Base-by-base conservation (phyloP, 2,888 invertebrate species). In the Athetis lepigone region DNA sequence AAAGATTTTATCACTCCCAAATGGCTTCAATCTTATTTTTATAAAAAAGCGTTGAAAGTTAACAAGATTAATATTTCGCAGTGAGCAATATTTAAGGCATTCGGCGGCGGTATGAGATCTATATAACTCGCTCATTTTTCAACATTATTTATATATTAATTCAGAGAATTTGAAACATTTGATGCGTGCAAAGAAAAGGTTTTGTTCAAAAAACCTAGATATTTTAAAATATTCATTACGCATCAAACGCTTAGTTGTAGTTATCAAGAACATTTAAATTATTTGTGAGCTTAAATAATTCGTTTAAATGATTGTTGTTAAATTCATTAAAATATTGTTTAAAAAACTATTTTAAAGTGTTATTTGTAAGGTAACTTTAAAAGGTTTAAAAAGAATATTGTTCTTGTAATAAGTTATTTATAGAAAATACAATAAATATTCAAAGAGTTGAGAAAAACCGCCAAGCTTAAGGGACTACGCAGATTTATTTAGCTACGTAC, bases 121-220 rank as follows among this genome's bases (percentile, higher is more conserved):
- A 33, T 56, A 40, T 56, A 21, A 50, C n/a, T 49, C 19, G 16
- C 50, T 49, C 25, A 55, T 50, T 66, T 27, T 56, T 56, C 45
- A 50, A 51, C n/a, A 9, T 51, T 33, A 11, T 21, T 21, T 29
- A 9, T 9, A 11, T 40, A 45, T 65, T 56, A 43, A 43, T 55
- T 16, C 36, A 23, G 3, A 67, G n/a, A 18, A 50, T 67, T 50
- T 49, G 18, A 40, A n/a, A 64, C 37, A 25, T 29, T 29, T 29
- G 43, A 29, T 52, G 13, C 0, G 8, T 25, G 16, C 2, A 1
- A 39, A 19, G 42, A 46, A 52, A 42, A 0, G 8, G 18, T 9
- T 27, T 11, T 13, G 18, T n/a, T 43, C 29, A 29, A 16, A 47
- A 46, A 52, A 33, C 16, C 19, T 8, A 51, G 23, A 39, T 36